Evolutionary conservation across 2,113 vertebrate species (phyloP).

Genomic region (Mastomys natalensis): DNA sequence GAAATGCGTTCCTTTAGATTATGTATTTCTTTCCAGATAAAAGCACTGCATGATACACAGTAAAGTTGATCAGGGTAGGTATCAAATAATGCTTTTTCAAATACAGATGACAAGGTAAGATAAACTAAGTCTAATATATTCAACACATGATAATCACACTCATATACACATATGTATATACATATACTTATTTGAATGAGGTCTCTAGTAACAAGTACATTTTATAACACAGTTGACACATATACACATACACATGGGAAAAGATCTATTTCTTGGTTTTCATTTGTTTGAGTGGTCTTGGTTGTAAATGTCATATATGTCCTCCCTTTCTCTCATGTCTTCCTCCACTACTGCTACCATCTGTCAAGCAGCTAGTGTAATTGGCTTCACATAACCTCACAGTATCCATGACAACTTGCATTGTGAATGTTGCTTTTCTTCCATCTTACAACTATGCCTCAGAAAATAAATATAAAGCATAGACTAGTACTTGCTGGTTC

Average conservation of each 20-base stretch:
- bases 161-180: too few species aligned
- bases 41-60: neutral
- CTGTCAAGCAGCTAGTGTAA: neutral
- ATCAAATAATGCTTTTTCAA: neutral
- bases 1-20: neutral
- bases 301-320: neutral
- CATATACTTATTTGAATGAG: neutral
- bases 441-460: neutral
- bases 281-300: neutral
- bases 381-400: neutral
- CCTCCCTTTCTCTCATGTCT: neutral
- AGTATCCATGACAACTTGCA: neutral
- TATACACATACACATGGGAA: neutral
- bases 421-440: neutral
- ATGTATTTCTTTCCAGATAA: neutral
- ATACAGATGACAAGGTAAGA: neutral
- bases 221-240: neutral
- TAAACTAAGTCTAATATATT: neutral
- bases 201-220: neutral
- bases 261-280: neutral
- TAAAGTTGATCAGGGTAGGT: neutral
- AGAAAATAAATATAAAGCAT: neutral
- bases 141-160: neutral
- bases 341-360: neutral
- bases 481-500: neutral